Conservation (phyloP, 2,113 vertebrate species). For the Trichomycterus rosablanca region DNA sequence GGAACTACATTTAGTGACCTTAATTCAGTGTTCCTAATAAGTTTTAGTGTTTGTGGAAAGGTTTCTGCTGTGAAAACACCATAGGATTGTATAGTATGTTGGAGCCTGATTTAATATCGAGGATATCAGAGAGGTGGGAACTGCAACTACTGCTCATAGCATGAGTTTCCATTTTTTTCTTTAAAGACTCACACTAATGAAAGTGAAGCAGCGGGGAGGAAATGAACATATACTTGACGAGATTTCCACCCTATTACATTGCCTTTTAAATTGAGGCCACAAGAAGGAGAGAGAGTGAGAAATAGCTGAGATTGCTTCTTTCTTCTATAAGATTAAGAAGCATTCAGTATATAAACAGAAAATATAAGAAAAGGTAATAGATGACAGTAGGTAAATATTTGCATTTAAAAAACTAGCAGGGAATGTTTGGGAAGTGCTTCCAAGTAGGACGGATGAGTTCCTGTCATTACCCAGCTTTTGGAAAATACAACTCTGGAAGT, state of each 20-base stretch:
- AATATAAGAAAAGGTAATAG: not conserved
- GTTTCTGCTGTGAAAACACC: too few relatives aligned
- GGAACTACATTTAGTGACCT: too few relatives aligned
- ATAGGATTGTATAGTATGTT: too few relatives aligned
- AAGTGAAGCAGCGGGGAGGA: slow-evolving; percentile 14
- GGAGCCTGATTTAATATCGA: not conserved
- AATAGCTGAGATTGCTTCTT: slow-evolving; percentile 5
- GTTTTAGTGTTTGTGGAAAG: too few relatives aligned
- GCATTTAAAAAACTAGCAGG: not conserved
- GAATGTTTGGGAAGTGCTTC: too few relatives aligned
- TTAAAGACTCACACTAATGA: slow-evolving; percentile 24
- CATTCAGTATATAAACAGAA: slow-evolving; percentile 8
- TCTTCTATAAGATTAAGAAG: not conserved
- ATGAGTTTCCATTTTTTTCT: slow-evolving; percentile 3
- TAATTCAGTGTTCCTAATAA: too few relatives aligned
- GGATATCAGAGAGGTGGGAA: slow-evolving; percentile 3
- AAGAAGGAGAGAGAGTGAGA: not conserved
- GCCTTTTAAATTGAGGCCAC: slow-evolving; percentile 2
- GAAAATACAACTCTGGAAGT: not conserved
- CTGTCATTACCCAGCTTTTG: too few relatives aligned
- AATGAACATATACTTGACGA: slow-evolving; percentile 7
- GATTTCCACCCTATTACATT: slow-evolving; percentile 10
- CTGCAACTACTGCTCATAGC: not conserved
- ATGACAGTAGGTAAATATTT: too few relatives aligned
- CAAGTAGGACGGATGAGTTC: too few relatives aligned